Evolutionary conservation across 2,888 invertebrate genomes (phyloP).

Genomic region (Ptilodon capucinus): DNA sequence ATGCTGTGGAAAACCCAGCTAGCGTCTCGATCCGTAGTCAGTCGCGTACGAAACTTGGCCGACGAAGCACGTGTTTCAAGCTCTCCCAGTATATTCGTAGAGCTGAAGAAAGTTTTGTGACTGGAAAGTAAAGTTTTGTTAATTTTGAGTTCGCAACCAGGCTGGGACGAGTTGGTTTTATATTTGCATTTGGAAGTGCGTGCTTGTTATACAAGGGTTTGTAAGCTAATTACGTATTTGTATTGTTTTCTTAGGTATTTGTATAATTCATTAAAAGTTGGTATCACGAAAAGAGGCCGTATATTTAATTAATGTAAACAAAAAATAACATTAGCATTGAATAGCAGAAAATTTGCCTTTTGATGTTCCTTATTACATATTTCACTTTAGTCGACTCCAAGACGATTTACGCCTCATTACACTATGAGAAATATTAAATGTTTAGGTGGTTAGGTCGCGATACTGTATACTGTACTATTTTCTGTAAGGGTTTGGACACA

Average conservation of each 20-base stretch:
- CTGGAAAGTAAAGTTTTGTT: conserved; percentile 42
- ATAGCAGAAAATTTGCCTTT: too few relatives aligned
- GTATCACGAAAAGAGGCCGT: neutral
- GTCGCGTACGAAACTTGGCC: conserved; percentile 40
- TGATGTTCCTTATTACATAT: too few relatives aligned
- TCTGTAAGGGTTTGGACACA: too few relatives aligned
- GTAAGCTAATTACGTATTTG: conserved; percentile 19
- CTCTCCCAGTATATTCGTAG: conserved; percentile 36
- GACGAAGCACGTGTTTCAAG: conserved; percentile 36
- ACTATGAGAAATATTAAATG: too few relatives aligned
- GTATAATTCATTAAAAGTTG: neutral
- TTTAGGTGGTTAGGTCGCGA: too few relatives aligned
- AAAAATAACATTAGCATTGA: too few relatives aligned
- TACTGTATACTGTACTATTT: too few relatives aligned
- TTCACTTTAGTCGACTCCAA: too few relatives aligned
- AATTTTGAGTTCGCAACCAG: conserved; percentile 37
- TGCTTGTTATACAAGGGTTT: conserved; percentile 39
- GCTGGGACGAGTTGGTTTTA: conserved; percentile 33
- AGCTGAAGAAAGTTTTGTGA: conserved; percentile 57
- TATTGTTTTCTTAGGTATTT: conserved; percentile 15
- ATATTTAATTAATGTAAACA: too few relatives aligned
- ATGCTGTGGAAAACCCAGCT: conserved; percentile 34
- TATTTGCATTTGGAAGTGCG: conserved; percentile 37
- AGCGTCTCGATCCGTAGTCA: conserved; percentile 29
- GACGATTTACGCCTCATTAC: too few relatives aligned